Conservation (phyloP, 2,797 vertebrate genomes). For the Poeciliopsis presidionis region DNA sequence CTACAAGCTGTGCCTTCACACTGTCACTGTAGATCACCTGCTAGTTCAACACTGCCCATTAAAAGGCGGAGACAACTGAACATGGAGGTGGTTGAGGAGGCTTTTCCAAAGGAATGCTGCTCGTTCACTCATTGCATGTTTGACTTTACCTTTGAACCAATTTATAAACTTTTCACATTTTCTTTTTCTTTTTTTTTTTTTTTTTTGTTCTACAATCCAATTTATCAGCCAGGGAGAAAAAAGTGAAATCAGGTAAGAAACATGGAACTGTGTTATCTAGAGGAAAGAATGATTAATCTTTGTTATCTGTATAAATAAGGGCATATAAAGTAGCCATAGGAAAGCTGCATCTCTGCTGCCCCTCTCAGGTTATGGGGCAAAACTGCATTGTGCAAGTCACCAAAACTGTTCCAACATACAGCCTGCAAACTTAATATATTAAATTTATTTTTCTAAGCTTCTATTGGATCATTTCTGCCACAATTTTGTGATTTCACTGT, state of each 20-base stretch:
- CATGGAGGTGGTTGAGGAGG: slow-evolving; percentile 37
- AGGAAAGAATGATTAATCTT: slow-evolving; percentile 38
- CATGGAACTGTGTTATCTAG: not conserved
- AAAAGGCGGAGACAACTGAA: slow-evolving; percentile 50
- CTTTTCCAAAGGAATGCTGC: slow-evolving; percentile 19
- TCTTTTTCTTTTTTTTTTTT: not conserved
- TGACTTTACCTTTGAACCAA: slow-evolving; percentile 12
- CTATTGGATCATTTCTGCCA: slow-evolving; percentile 10
- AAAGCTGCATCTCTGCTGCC: slow-evolving; percentile 82
- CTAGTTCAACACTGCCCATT: slow-evolving; percentile 53
- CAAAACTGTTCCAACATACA: slow-evolving; percentile 20
- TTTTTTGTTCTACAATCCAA: not conserved
- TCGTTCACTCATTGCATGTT: slow-evolving; percentile 13
- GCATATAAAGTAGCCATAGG: slow-evolving; percentile 39
- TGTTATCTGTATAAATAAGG: slow-evolving; percentile 40
- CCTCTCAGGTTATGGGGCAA: slow-evolving; percentile 68
- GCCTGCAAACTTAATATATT: not conserved
- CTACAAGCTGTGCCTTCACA: slow-evolving; percentile 64
- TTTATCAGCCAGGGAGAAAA: slow-evolving; percentile 17
- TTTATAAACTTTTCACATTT: slow-evolving; percentile 1
- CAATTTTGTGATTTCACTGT: slow-evolving; percentile 13
- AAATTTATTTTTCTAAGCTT: not conserved
- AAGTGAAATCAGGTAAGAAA: not conserved
- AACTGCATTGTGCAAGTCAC: slow-evolving; percentile 55
- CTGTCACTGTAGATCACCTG: slow-evolving; percentile 71